These are phyloP conservation scores for Apamea monoglypha DNA, from an alignment of 2,888 invertebrate species.

Conservation along the genomic window DNA sequence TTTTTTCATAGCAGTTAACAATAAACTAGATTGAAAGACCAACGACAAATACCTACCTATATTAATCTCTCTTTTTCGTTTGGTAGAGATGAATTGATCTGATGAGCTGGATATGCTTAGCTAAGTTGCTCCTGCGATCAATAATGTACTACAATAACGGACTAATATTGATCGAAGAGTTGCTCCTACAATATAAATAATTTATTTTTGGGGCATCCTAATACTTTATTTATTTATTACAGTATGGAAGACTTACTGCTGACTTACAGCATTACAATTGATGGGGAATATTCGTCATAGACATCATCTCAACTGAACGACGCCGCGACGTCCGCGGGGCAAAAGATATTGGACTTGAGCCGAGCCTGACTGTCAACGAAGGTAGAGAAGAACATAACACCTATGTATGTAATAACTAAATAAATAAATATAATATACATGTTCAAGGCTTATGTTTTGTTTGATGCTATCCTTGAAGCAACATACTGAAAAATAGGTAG, in stretches of 20 bases:
- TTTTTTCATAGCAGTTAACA: slow-evolving; percentile 3
- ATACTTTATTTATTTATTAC: too few species aligned
- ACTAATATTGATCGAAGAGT: not conserved
- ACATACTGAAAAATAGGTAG: not conserved
- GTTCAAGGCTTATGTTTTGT: not conserved
- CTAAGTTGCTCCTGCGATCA: not conserved
- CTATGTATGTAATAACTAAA: too few species aligned
- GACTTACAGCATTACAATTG: too few species aligned
- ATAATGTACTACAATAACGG: not conserved
- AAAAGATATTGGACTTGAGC: not conserved
- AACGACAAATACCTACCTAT: not conserved
- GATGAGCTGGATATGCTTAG: not conserved
- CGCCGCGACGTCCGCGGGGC: not conserved
- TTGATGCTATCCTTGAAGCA: not conserved
- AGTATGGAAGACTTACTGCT: too few species aligned
- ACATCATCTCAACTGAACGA: not conserved
- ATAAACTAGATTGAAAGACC: not conserved
- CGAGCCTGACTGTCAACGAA: not conserved
- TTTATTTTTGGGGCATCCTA: too few species aligned
- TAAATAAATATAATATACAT: not conserved
- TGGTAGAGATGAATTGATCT: not conserved
- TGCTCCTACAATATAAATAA: not conserved
- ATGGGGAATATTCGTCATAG: not conserved
- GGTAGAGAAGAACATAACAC: not conserved
- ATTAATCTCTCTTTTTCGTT: not conserved